Evolutionary conservation across 2,797 vertebrate genomes (phyloP).

Genomic region (Varecia variegata): DNA sequence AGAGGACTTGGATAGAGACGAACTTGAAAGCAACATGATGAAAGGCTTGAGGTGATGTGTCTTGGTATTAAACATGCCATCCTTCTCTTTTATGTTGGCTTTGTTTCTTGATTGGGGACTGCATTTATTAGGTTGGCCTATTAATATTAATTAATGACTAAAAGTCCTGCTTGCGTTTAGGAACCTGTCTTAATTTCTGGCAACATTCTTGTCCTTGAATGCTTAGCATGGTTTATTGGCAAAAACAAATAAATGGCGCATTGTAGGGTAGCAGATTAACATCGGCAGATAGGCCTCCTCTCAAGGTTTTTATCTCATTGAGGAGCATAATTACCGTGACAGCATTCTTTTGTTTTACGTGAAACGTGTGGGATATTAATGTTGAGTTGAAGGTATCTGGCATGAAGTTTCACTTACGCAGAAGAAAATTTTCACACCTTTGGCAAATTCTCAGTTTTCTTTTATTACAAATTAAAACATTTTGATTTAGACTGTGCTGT

Average conservation of each 20-base stretch:
- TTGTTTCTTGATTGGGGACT: slow-evolving; percentile 30
- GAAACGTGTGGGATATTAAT: slow-evolving; percentile 5
- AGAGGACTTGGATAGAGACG: neutral
- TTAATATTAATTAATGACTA: slow-evolving; percentile 18
- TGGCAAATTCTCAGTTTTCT: slow-evolving; percentile 1
- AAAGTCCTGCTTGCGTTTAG: neutral
- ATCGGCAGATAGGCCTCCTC: neutral
- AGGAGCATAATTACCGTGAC: neutral
- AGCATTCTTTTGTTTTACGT: neutral
- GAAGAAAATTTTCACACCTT: neutral
- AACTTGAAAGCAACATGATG: neutral
- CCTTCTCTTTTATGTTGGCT: neutral
- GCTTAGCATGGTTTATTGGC: neutral
- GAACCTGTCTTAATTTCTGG: slow-evolving; percentile 34
- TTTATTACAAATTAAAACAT: neutral
- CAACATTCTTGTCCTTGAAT: slow-evolving; percentile 26
- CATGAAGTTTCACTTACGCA: neutral
- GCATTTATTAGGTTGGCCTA: neutral
- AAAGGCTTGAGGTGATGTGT: neutral
- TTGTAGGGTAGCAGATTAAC: neutral
- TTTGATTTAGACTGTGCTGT: neutral
- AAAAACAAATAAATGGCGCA: neutral
- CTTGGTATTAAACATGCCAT: neutral
- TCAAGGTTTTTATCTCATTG: neutral
- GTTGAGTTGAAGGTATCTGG: neutral